Evolutionary conservation across 2,797 vertebrate genomes (phyloP).

Genomic region (Coregonus sp.): DNA sequence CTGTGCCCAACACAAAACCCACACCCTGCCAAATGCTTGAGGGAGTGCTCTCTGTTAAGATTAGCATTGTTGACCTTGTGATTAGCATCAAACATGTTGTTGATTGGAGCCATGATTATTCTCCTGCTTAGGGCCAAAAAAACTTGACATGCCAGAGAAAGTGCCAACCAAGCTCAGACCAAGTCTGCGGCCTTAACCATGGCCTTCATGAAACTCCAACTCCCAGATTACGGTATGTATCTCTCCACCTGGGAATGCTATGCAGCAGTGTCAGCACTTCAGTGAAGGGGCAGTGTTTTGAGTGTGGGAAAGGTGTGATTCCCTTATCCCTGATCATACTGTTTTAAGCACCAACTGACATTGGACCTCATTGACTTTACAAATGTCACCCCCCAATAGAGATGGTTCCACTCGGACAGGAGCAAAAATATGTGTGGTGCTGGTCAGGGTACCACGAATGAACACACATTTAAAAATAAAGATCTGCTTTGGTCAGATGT

Average conservation of each 20-base stretch:
- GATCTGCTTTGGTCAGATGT: conserved; percentile 51
- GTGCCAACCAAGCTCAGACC: conserved; percentile 10
- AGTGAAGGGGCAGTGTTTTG: neutral
- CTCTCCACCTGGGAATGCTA: neutral
- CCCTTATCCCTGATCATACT: neutral
- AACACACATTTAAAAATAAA: conserved; percentile 40
- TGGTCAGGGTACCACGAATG: conserved; percentile 49
- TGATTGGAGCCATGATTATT: neutral
- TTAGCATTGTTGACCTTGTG: neutral
- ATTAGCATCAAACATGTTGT: neutral
- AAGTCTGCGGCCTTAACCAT: neutral
- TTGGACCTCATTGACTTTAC: neutral
- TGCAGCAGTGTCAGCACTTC: neutral
- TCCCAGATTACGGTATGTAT: neutral
- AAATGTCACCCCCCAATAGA: neutral
- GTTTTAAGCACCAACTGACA: neutral
- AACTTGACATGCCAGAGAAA: neutral
- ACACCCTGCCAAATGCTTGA: conserved; percentile 25
- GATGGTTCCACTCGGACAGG: conserved; percentile 3
- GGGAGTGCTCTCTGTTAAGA: neutral
- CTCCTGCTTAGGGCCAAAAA: neutral
- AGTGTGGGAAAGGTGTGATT: neutral
- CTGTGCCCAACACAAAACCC: conserved; percentile 25
- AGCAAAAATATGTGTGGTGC: conserved; percentile 40
- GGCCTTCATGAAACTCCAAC: neutral